phyloP scores from a whole-genome alignment of 2,113 vertebrate genomes.

The Paradisaea rubra region DNA sequence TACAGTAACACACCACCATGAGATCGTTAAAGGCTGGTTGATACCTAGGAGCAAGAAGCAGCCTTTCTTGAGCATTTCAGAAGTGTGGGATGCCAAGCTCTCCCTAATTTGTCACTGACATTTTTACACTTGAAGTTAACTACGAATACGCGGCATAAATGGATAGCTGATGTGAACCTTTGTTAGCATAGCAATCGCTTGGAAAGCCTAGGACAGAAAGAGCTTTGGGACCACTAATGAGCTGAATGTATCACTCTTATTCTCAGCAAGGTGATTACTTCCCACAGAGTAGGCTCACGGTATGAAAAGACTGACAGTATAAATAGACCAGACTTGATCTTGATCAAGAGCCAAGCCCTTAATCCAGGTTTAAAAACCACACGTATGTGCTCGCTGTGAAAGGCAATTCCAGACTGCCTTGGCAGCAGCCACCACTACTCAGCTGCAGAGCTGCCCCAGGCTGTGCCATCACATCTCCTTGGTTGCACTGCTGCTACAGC shows the following conservation, averaged over 20 bases:
- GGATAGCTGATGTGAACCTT: background rate
- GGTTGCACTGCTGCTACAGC: background rate
- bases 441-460: background rate
- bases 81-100: background rate
- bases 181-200: background rate
- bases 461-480: background rate
- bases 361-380: background rate
- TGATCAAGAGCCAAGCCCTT: background rate
- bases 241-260: background rate
- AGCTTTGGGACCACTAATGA: slow-evolving; percentile 2
- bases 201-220: background rate
- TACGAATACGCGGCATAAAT: background rate
- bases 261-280: background rate
- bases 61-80: background rate
- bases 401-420: background rate
- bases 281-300: background rate
- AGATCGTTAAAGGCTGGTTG: background rate
- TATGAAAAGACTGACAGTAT: background rate
- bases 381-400: background rate
- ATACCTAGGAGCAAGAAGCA: background rate
- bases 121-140: background rate
- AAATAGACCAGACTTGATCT: background rate
- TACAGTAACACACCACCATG: background rate
- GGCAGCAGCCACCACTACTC: background rate
- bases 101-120: background rate